Conservation (phyloP, 1,140 invertebrate genomes). For the Ostrea denselamellosa region DNA sequence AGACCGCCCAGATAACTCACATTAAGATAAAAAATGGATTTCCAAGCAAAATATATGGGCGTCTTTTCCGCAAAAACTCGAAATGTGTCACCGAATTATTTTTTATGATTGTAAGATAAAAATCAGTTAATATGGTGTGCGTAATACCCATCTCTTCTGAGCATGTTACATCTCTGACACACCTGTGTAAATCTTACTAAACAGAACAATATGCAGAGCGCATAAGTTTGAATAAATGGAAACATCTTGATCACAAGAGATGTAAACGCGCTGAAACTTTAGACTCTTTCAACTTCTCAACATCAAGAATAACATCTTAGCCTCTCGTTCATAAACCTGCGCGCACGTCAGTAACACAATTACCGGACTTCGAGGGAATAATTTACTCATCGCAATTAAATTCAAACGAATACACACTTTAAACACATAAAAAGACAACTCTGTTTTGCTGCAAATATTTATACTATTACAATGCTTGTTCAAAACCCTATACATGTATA, state of each 20-base stretch:
- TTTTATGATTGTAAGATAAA: conserved; percentile 23
- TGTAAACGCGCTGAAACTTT: conserved; percentile 30
- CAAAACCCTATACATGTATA: too few species aligned
- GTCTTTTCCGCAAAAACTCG: conserved; percentile 18
- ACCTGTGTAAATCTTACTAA: conserved; percentile 32
- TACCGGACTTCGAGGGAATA: not conserved
- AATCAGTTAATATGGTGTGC: not conserved
- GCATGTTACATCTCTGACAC: not conserved
- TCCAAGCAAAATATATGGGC: conserved; percentile 28
- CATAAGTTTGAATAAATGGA: conserved; percentile 12
- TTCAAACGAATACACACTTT: not conserved
- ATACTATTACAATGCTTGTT: too few species aligned
- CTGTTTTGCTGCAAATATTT: too few species aligned
- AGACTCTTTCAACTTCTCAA: conserved; percentile 22
- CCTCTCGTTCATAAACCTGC: conserved; percentile 24
- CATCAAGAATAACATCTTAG: conserved; percentile 35
- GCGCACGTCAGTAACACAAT: conserved; percentile 9
- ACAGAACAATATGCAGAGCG: conserved; percentile 31
- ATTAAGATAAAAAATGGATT: conserved; percentile 35
- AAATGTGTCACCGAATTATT: conserved; percentile 32
- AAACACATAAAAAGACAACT: not conserved
- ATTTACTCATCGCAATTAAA: conserved; percentile 22
- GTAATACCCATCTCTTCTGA: conserved; percentile 30
- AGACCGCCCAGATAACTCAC: conserved; percentile 31
- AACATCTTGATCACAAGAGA: conserved; percentile 32